Percentiles rank a stretch among this genome's conserved stretches.
Evolutionary conservation across 2,797 vertebrate species (phyloP).

Genomic region (Leuciscus waleckii): DNA sequence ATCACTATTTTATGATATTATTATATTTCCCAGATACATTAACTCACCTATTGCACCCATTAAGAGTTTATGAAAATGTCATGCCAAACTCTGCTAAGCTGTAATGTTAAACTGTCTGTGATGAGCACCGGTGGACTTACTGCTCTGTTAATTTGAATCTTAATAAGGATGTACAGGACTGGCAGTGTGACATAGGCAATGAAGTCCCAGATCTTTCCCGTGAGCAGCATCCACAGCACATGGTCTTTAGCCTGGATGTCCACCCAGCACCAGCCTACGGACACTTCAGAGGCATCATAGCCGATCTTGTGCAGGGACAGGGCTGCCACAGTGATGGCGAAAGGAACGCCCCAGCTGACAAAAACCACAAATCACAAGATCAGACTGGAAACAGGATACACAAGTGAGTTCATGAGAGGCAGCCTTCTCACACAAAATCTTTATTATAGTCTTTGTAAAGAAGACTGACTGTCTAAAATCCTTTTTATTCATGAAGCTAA

Average conservation of each 20-base stretch:
- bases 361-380: conserved; percentile 39
- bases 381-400: background rate
- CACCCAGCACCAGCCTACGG: conserved; percentile 98
- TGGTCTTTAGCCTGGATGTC: conserved; percentile 81
- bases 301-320: conserved; percentile 90
- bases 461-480: background rate
- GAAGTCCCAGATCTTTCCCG: conserved; percentile 95
- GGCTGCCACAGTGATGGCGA: conserved; percentile 85
- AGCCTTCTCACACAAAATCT: background rate
- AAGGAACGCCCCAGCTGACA: conserved; percentile 90
- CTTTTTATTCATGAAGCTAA: background rate
- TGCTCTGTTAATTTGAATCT: conserved; percentile 89
- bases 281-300: conserved; percentile 93
- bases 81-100: background rate
- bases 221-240: conserved; percentile 93
- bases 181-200: conserved; percentile 91
- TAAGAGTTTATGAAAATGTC: conserved; percentile 4
- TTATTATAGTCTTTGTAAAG: background rate
- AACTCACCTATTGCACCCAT: background rate
- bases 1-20: background rate
- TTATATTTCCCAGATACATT: conserved; percentile 12
- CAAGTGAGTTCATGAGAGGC: background rate
- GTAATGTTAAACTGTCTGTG: background rate
- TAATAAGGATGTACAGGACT: conserved; percentile 90
- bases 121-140: conserved; percentile 74